Conservation (phyloP, 2,797 vertebrate genomes). For the Syndactyla subalaris region DNA sequence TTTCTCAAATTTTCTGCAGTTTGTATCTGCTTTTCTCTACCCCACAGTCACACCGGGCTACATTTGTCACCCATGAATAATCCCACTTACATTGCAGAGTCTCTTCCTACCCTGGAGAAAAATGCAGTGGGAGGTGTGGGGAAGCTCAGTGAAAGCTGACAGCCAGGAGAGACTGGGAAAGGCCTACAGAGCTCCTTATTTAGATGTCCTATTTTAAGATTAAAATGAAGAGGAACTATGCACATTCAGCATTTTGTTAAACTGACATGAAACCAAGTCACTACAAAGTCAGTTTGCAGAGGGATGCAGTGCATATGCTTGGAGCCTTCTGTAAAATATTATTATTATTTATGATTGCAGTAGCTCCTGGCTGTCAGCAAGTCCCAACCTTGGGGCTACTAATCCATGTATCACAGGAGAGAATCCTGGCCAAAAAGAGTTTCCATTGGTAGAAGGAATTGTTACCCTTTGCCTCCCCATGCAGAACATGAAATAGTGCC, state of each 20-base stretch:
- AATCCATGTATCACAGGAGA: background rate
- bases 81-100: constrained; percentile 61
- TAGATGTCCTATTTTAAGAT: constrained; percentile 69
- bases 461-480: background rate
- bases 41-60: constrained; percentile 29
- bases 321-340: background rate
- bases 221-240: constrained; percentile 57
- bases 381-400: background rate
- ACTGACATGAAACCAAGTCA: constrained; percentile 59
- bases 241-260: constrained; percentile 68
- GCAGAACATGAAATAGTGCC: background rate
- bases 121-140: constrained; percentile 69
- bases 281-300: constrained; percentile 47
- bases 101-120: constrained; percentile 67
- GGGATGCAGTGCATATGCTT: background rate
- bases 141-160: constrained; percentile 72
- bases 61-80: constrained; percentile 68
- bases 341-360: constrained; percentile 1
- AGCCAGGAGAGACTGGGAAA: constrained; percentile 70
- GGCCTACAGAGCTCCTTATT: constrained; percentile 59
- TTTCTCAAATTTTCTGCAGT: constrained; percentile 18
- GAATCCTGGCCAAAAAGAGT: background rate
- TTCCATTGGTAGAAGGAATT: background rate
- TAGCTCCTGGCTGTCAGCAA: background rate
- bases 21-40: constrained; percentile 43